Conservation (phyloP, 2,797 vertebrate genomes). For the Coregonus ussuriensis region DNA sequence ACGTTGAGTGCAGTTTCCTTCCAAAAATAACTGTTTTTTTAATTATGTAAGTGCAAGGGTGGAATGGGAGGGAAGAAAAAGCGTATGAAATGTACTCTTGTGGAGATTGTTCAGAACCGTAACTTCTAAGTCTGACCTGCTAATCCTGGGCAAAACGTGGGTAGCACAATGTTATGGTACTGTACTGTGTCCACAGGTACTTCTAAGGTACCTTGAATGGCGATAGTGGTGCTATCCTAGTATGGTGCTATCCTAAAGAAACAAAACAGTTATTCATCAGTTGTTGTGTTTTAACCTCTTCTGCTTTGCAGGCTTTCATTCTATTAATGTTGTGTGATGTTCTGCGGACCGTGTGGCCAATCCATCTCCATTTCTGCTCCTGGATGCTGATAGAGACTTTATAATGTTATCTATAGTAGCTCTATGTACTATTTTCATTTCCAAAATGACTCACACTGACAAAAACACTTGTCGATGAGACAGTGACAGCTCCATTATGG, state of each 20-base stretch:
- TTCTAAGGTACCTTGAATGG: neutral
- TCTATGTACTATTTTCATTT: neutral
- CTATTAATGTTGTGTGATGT: too few species aligned
- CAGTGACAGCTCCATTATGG: neutral
- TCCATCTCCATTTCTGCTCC: too few species aligned
- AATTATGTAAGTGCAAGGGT: neutral
- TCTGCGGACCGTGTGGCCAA: too few species aligned
- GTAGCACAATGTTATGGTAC: neutral
- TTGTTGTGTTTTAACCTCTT: too few species aligned
- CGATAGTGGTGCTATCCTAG: neutral
- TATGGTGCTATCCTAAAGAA: too few species aligned
- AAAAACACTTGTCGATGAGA: neutral
- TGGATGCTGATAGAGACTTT: neutral
- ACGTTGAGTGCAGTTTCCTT: too few species aligned
- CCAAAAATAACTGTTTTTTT: neutral
- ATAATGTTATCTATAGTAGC: neutral
- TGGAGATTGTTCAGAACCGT: neutral
- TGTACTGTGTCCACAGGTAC: neutral
- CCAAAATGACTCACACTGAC: neutral
- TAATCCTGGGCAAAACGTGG: neutral
- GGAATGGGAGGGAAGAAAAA: neutral
- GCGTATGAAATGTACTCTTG: neutral
- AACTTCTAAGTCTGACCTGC: neutral
- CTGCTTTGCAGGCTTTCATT: too few species aligned
- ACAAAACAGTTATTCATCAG: too few species aligned